Conservation (phyloP, 2,888 invertebrate species). For the Hyposoter dolosus region DNA sequence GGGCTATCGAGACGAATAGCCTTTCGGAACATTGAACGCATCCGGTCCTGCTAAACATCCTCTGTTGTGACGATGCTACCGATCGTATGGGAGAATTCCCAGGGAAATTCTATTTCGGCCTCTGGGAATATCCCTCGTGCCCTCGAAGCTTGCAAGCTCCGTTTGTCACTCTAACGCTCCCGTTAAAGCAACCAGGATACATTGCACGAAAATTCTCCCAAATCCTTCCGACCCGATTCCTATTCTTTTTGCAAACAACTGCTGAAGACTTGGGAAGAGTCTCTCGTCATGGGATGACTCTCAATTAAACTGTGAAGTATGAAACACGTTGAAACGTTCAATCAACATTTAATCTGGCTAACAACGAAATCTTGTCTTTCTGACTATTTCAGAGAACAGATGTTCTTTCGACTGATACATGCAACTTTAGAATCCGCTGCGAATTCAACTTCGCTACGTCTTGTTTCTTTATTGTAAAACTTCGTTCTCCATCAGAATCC, state of each 20-base stretch:
- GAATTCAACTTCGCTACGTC: not conserved
- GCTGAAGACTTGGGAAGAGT: not conserved
- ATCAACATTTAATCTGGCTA: not conserved
- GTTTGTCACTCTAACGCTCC: slow-evolving; percentile 49
- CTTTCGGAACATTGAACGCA: slow-evolving; percentile 82
- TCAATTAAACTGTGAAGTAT: not conserved
- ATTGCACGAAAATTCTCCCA: slow-evolving; percentile 38
- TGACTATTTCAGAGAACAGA: not conserved
- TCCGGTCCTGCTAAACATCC: slow-evolving; percentile 81
- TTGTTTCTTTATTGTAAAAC: not conserved
- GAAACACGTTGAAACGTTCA: not conserved
- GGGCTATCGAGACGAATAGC: slow-evolving; percentile 80
- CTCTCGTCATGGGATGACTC: not conserved
- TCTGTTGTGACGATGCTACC: slow-evolving; percentile 68
- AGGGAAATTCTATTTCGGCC: slow-evolving; percentile 64
- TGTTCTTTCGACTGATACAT: not conserved
- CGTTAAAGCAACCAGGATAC: slow-evolving; percentile 17
- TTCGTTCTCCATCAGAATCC: not conserved
- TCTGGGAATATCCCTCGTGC: slow-evolving; percentile 18
- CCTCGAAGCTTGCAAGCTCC: slow-evolving; percentile 16
- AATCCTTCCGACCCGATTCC: slow-evolving; percentile 18
- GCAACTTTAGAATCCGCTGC: not conserved
- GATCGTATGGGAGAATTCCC: slow-evolving; percentile 57
- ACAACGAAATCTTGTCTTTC: not conserved
- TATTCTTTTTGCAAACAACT: slow-evolving; percentile 25